These are phyloP conservation scores for Eucidaris tribuloides DNA, from an alignment of 35 echinoderm and acorn worm species.

Conservation along the genomic window DNA sequence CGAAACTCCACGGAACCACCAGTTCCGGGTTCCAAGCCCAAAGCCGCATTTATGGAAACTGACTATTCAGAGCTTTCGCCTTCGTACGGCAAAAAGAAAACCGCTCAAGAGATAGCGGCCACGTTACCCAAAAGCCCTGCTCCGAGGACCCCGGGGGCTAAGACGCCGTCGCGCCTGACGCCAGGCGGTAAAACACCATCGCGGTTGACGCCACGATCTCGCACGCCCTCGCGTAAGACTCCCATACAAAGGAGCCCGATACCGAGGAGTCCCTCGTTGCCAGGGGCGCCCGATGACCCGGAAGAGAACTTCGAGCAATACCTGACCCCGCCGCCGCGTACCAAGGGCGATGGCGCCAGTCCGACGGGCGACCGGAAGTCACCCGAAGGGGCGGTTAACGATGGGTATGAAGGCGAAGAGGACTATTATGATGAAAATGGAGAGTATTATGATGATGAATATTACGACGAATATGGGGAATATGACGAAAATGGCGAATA, in stretches of 20 bases:
- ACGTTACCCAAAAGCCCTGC: neutral
- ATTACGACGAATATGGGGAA: conserved; percentile 27
- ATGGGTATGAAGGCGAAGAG: conserved; percentile 35
- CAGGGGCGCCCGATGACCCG: neutral
- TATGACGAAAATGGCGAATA: conserved; percentile 28
- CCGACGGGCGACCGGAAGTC: conserved; percentile 13
- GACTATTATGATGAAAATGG: conserved; percentile 31
- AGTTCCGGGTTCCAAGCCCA: neutral
- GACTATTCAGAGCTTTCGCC: conserved; percentile 12
- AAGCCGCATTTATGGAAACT: neutral
- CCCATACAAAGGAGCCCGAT: neutral
- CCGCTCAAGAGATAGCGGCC: neutral
- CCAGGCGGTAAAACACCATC: neutral
- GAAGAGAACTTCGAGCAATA: neutral
- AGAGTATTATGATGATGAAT: conserved; percentile 17
- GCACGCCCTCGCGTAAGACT: too few species aligned
- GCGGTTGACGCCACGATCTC: neutral
- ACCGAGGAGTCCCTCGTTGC: neutral
- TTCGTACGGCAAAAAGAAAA: neutral
- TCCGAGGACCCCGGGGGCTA: neutral
- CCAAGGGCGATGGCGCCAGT: conserved; percentile 36
- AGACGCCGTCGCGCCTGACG: neutral
- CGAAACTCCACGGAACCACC: conserved; percentile 15
- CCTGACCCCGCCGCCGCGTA: neutral
- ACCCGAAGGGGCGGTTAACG: conserved; percentile 42